A percentile compares a stretch with the other conserved stretches of the same genome.
phyloP scores from a whole-genome alignment of 2,113 vertebrate genomes.

The Chauna torquata region DNA sequence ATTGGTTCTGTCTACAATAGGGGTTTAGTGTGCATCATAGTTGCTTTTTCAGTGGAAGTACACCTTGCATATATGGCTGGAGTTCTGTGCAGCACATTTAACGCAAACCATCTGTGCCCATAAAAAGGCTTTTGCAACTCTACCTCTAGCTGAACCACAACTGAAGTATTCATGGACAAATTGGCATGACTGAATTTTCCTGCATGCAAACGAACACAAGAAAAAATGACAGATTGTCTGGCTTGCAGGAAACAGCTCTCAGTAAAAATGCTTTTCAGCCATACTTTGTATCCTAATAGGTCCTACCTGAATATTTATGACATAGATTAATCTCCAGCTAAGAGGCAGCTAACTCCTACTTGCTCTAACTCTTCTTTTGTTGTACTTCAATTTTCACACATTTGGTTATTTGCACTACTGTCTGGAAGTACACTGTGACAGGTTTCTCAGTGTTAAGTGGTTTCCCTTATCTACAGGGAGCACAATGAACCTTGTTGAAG shows the following conservation, averaged over 20 bases:
- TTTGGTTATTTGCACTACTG: background rate
- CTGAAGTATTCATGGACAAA: background rate
- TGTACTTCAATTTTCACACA: background rate
- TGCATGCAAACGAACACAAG: background rate
- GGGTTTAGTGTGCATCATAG: background rate
- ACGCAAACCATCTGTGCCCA: background rate
- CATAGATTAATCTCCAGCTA: background rate
- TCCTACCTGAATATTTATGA: background rate
- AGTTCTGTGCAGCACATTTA: background rate
- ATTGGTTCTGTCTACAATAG: background rate
- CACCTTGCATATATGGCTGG: background rate
- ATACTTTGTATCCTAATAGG: background rate
- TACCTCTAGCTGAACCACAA: background rate
- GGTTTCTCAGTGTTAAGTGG: background rate
- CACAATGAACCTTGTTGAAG: background rate
- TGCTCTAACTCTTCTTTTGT: background rate
- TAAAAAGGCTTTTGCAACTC: background rate
- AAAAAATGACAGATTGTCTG: background rate
- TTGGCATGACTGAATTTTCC: background rate
- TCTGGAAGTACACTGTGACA: background rate
- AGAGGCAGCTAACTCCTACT: background rate
- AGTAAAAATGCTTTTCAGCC: background rate
- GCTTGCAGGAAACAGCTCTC: background rate
- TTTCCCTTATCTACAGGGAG: background rate
- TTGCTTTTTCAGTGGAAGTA: background rate